Evolutionary conservation across 2,113 vertebrate genomes (phyloP), one percentile per base, ranked within the genome.

Genomic region (Microcebus murinus): DNA sequence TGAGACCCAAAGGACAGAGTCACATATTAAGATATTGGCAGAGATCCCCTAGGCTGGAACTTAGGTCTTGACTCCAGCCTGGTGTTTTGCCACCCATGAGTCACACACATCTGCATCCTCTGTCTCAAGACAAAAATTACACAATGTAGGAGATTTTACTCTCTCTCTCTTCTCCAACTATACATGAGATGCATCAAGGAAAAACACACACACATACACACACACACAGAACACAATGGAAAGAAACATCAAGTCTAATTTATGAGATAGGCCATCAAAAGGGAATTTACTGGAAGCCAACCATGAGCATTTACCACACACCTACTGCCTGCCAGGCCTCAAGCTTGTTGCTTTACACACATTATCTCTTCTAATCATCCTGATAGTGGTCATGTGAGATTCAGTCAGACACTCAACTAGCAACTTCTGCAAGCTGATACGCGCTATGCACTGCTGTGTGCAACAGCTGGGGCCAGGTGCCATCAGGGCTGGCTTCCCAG

Each of bases 41-140:
- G n/a, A 81, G 17, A 20, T 7, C 1, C 34, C 6, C 27, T 27
- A 82, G 23, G 83, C 85, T 42, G 10, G n/a, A 96, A 80, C 36
- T 36, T 29, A 9, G 42, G 34, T 74, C 25, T 65, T 39, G 11
- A 17, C n/a, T 82, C 67, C 42, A 79, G 17, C 42, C 39, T 50
- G n/a, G 8, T 31, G n/a, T 11, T 9, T 21, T 45, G 13, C 42
- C 52, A 48, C 8, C 0, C 55, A 52, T 0, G 4, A 89, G 31
- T 36, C 55, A 83, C 12, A 23, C 7, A 34, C 9, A 27, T 63
- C 14, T 84, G 59, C 21, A 34, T 74, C n/a, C 42, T 63, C 36
- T 21, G 15, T 70, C 70, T 94, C 42, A 39, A 80, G 80, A 79
- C 87, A 92, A 34, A 80, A 87, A 84, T 17, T 14, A 48, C 20